Evolutionary conservation across 2,113 vertebrate species (phyloP).

Genomic region (Misgurnus mizolepis): DNA sequence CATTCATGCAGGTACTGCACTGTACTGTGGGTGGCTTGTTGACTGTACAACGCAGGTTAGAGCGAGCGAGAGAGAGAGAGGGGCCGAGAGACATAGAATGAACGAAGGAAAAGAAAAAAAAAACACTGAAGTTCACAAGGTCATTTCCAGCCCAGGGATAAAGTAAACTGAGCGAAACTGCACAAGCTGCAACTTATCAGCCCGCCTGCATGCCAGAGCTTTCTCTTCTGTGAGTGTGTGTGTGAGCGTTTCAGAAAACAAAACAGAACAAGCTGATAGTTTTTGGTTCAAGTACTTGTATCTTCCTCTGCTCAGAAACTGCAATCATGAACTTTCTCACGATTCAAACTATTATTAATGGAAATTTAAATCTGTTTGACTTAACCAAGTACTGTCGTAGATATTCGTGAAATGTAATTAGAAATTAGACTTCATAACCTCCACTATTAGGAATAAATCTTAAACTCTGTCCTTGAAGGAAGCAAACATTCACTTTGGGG

Average conservation of each 20-base stretch:
- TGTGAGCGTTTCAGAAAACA: constrained; percentile 38
- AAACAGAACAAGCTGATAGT: constrained; percentile 63
- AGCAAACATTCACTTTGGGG: constrained; percentile 36
- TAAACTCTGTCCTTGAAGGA: constrained; percentile 19
- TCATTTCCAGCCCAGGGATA: constrained; percentile 76
- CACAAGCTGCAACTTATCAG: constrained; percentile 80
- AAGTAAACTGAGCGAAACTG: constrained; percentile 78
- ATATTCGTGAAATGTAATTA: constrained; percentile 21
- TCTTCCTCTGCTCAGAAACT: constrained; percentile 57
- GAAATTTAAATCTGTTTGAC: neutral
- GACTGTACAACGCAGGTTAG: constrained; percentile 54
- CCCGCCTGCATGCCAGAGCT: constrained; percentile 69
- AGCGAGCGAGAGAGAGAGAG: constrained; percentile 17
- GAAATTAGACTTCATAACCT: constrained; percentile 3
- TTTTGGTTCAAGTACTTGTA: constrained; percentile 46
- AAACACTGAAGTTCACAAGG: constrained; percentile 74
- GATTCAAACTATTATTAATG: constrained; percentile 19
- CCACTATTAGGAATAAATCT: constrained; percentile 16
- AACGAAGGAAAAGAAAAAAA: constrained; percentile 50
- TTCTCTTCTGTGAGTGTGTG: constrained; percentile 55
- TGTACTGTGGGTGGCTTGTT: constrained; percentile 56
- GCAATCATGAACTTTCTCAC: constrained; percentile 42
- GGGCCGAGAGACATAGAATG: constrained; percentile 26
- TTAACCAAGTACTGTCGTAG: neutral
- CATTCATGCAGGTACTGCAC: constrained; percentile 60